phyloP scores from a whole-genome alignment of 1,140 invertebrate genomes.

The Gerris buenoi region DNA sequence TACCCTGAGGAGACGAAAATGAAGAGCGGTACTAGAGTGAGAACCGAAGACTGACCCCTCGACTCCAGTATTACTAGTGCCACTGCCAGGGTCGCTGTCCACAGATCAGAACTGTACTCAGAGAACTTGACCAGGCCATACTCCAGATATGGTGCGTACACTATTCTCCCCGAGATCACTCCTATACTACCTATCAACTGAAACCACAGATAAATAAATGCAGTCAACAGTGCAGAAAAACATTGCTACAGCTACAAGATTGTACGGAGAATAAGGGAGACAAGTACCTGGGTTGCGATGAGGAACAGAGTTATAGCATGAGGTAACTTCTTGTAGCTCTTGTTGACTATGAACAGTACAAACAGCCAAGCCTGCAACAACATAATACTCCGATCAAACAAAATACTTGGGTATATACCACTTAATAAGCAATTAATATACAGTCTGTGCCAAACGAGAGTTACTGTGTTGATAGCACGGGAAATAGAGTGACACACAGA shows the following conservation, averaged over 20 bases:
- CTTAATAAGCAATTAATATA: no score
- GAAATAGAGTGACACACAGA: no score
- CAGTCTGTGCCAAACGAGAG: no score
- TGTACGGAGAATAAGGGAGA: no score
- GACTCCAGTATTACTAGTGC: conserved; percentile 66
- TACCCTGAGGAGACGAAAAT: conserved; percentile 63
- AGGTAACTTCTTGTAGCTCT: conserved; percentile 60
- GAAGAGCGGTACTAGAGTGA: conserved; percentile 54
- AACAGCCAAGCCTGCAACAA: conserved; percentile 57
- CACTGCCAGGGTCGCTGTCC: conserved; percentile 66
- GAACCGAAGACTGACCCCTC: conserved; percentile 61
- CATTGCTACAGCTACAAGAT: no score
- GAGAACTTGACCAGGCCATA: conserved; percentile 49
- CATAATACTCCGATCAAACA: no score
- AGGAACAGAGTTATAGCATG: conserved; percentile 67
- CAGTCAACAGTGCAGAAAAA: no score
- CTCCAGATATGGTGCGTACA: conserved; percentile 39
- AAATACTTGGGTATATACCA: no score
- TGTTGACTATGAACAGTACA: conserved; percentile 55
- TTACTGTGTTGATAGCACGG: no score
- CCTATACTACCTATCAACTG: conserved; percentile 37
- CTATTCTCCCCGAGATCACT: conserved; percentile 36
- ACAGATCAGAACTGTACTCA: conserved; percentile 60
- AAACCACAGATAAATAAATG: conserved; percentile 21
- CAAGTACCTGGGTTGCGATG: conserved; percentile 59